Percentiles rank a stretch among this genome's conserved stretches.
Evolutionary conservation across 2,888 invertebrate species (phyloP).

Genomic region (Ectemnius cavifrons): DNA sequence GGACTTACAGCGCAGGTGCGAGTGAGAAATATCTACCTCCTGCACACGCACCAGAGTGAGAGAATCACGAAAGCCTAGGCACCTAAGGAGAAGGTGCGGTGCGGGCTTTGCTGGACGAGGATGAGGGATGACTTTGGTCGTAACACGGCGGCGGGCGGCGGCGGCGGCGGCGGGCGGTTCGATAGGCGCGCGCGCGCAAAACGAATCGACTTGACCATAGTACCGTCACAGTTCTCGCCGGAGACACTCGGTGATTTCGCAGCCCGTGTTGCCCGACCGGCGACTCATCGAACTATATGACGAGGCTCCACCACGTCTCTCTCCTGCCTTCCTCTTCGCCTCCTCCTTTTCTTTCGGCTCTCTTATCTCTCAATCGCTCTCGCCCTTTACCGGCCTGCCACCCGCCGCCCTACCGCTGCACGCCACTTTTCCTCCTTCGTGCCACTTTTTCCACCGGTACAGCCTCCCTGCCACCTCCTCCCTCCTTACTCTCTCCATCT

Average conservation of each 20-base stretch:
- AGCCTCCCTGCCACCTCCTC: background rate
- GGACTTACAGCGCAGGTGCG: background rate
- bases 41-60: background rate
- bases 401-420: background rate
- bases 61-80: background rate
- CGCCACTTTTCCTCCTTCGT: background rate
- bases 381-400: background rate
- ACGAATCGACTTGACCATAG: constrained; percentile 69
- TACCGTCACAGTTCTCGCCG: constrained; percentile 76
- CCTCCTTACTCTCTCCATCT: background rate
- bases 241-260: constrained; percentile 74
- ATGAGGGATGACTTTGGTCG: constrained; percentile 33
- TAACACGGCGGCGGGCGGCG: constrained; percentile 39
- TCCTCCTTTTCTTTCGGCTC: constrained; percentile 8
- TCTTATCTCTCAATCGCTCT: constrained; percentile 5
- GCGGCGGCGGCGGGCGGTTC: constrained; percentile 50
- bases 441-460: background rate
- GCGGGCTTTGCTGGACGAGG: constrained; percentile 7
- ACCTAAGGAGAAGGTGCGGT: background rate
- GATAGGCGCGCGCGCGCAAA: constrained; percentile 60
- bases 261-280: constrained; percentile 47
- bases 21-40: background rate
- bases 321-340: constrained; percentile 33
- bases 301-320: constrained; percentile 56
- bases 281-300: constrained; percentile 55